A percentile compares a stretch with the other conserved stretches of the same genome.
These are phyloP conservation scores for Hystrix brachyura DNA, from an alignment of 2,113 vertebrate species.

Conservation along the genomic window DNA sequence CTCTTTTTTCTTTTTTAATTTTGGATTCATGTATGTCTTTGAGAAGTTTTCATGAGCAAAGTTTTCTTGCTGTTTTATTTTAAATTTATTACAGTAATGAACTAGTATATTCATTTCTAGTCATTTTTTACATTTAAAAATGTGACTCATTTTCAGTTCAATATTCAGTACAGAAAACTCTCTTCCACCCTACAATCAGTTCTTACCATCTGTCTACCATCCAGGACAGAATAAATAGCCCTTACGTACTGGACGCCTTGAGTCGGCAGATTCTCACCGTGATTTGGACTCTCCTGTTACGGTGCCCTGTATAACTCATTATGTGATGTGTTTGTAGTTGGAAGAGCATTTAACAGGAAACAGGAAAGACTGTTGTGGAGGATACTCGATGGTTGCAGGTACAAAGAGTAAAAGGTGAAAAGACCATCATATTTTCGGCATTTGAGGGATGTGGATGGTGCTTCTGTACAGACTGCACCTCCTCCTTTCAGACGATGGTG, in stretches of 20 bases:
- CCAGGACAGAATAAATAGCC: background rate
- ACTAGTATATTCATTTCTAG: conserved; percentile 4
- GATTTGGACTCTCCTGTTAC: background rate
- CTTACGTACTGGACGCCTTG: too few relatives aligned
- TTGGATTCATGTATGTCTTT: conserved; percentile 3
- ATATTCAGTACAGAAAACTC: background rate
- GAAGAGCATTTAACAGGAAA: background rate
- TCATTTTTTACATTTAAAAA: conserved; percentile 36
- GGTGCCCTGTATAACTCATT: background rate
- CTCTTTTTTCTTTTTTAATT: too few relatives aligned
- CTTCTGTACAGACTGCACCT: background rate
- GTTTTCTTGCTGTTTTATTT: background rate
- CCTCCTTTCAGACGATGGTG: background rate
- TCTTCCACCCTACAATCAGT: background rate
- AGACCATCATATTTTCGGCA: background rate
- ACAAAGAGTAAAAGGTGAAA: background rate
- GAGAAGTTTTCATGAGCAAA: background rate
- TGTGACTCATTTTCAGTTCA: conserved; percentile 20
- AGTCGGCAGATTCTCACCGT: background rate
- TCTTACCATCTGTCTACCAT: background rate
- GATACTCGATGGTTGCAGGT: background rate
- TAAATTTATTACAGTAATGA: conserved; percentile 50
- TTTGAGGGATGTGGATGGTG: rapidly evolving
- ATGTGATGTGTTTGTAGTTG: background rate
- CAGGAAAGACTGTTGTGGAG: background rate